Percentiles rank a stretch among this genome's conserved stretches.
Evolutionary conservation across 2,113 vertebrate genomes (phyloP).

Genomic region (Nothobranchius furzeri): DNA sequence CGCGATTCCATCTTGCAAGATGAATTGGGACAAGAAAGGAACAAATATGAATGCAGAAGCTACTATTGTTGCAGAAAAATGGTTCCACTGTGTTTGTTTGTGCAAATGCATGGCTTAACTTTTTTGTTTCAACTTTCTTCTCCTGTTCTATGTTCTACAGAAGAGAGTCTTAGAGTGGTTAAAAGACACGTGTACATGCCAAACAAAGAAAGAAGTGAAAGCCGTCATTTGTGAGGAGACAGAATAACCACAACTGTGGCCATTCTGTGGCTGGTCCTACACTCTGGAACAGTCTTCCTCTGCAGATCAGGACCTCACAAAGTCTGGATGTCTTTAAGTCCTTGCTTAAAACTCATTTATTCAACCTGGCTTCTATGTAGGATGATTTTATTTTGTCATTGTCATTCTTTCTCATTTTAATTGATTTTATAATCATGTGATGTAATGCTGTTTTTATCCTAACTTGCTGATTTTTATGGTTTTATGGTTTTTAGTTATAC

Average conservation of each 20-base stretch:
- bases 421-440: no score
- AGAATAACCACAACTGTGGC: not conserved
- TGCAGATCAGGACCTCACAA: no score
- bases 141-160: not conserved
- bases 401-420: no score
- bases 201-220: not conserved
- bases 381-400: no score
- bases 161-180: not conserved
- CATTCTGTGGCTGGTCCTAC: no score
- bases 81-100: not conserved
- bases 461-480: no score
- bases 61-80: not conserved
- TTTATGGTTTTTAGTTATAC: no score
- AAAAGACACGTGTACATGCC: not conserved
- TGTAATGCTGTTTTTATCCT: no score
- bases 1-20: not conserved
- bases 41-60: not conserved
- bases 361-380: no score
- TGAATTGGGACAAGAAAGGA: not conserved
- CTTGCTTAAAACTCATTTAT: no score
- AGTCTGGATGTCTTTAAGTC: no score
- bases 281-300: no score
- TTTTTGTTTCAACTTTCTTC: not conserved
- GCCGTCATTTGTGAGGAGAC: constrained; percentile 18
- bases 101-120: not conserved